Evolutionary conservation across 92 coral and sea anemone species (phyloP), one percentile per base, ranked within the genome.

Genomic region (Desmophyllum pertusum): DNA sequence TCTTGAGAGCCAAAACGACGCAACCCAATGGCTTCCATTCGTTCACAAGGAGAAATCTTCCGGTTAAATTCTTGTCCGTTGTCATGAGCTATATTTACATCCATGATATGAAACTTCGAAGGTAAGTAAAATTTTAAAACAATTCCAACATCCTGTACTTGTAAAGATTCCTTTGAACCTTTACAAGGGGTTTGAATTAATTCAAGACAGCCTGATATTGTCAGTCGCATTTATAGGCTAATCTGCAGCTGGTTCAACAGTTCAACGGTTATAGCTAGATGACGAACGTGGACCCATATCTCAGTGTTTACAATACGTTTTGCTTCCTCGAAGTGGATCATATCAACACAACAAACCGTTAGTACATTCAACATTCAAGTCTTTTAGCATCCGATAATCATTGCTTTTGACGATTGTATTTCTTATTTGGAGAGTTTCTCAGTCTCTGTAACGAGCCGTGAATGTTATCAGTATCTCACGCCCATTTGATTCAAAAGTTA

Each of bases 61-160:
- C 73, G 41, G 70, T 29, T 29, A 33, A 11, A 64, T 14, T 67
- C 21, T 19, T n/a, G 21, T 31, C 37, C 14, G 17, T 41, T 70
- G 76, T 70, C 51, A 41, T 75, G n/a, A 15, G 81, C 63, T 76
- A 76, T 18, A 76, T 76, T 53, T 55, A 76, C 69, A 42, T 73
- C 36, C 57, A 45, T 42, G 77, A 15, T 43, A 73, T n/a, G n/a
- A n/a, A 73, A 73, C 57, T 73, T 73, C 15, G 57, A 45, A 46
- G 73, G 73, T 68, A 68, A 35, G 77, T 29, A 43, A 45, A 42
- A 40, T 42, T 42, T 65, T 65, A 17, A 33, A 65, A 4, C 73
- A 17, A 18, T 21, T 5, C 25, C 42, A 36, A 38, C 70, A 64
- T 64, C 70, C 76, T 11, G 76, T 41, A 42, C 19, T 42, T 9